Evolutionary conservation across 37 sponge, comb jelly and placozoan species (phyloP), one percentile per base, ranked within the genome.

Genomic region (Crambe crambe): DNA sequence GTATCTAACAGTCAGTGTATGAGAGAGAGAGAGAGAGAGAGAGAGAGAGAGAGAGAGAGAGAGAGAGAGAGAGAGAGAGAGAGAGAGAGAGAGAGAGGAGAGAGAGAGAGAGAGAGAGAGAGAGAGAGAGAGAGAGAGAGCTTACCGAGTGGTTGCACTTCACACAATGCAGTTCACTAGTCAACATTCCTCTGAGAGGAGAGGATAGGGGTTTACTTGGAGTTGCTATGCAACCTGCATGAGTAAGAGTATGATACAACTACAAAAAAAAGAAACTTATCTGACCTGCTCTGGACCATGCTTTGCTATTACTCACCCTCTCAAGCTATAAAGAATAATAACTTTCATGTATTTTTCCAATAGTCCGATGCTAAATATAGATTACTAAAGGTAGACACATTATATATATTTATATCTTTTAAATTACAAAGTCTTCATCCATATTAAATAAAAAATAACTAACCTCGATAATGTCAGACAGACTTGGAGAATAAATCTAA

Each of bases 121-220:
- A 27, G 78, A 23, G n/a, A 43, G 38, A 66, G 38, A 78, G 61
- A 42, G 61, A 32, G 60, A 74, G 21, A 68, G 37, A 68, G 15
- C 63, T 70, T 22, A 89, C 90, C 35, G 68, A 40, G 61, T 84
- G 62, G 27, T 71, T 47, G 58, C 90, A 89, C 12, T 54, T 2
- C n/a, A 40, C 20, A 57, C 90, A 89, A 37, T 79, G 18, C 17
- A 89, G 76, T 18, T 74, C 80, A 80, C 90, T 89, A 56, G 71
- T 70, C 25, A 89, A 70, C 47, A 89, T 60, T 15, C 90, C 90
- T 70, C 75, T 68, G 25, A 89, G 68, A n/a, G 90, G 90, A n/a
- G 80, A 81, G 2, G 32, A 25, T n/a, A 68, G 56, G 9, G 57
- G 67, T 30, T 47, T 42, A 43, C 9, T 37, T 2, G 68, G 79